phyloP scores from a whole-genome alignment of 1,140 invertebrate species.

The Drosophila watanabei region DNA sequence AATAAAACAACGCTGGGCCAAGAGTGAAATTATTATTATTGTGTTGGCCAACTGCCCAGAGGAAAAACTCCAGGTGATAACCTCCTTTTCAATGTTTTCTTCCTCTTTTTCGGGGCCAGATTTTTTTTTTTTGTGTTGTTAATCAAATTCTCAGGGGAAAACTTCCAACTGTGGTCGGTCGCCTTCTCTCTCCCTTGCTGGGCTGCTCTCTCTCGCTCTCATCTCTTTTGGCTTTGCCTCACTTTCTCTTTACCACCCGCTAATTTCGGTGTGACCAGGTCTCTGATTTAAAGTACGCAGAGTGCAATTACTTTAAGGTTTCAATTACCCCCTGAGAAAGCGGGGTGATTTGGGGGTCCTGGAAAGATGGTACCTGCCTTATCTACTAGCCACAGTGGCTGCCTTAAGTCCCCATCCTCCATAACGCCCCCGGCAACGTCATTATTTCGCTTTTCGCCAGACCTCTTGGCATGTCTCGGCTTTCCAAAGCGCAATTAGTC shows the following conservation, averaged over 20 bases:
- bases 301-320: conserved; percentile 31
- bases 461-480: conserved; percentile 22
- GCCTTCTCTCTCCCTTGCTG: background rate
- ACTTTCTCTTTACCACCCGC: conserved; percentile 17
- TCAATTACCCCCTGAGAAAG: conserved; percentile 16
- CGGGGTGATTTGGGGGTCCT: background rate
- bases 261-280: conserved; percentile 32
- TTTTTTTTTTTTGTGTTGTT: conserved; percentile 37
- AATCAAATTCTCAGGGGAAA: conserved; percentile 43
- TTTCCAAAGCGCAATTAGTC: conserved; percentile 56
- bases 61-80: conserved; percentile 47
- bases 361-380: conserved; percentile 31
- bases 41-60: conserved; percentile 20
- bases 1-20: conserved; percentile 62
- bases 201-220: conserved; percentile 2
- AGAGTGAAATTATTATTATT: conserved; percentile 18
- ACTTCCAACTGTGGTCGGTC: conserved; percentile 17
- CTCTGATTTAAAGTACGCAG: conserved; percentile 20
- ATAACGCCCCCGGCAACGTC: conserved; percentile 4
- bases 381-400: conserved; percentile 24
- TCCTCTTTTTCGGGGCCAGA: conserved; percentile 4
- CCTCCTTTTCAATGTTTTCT: conserved; percentile 10
- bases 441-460: conserved; percentile 24
- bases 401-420: conserved; percentile 2
- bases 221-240: conserved; percentile 4